Conservation (phyloP, 2,888 invertebrate genomes). For the Heliconius aoede region DNA sequence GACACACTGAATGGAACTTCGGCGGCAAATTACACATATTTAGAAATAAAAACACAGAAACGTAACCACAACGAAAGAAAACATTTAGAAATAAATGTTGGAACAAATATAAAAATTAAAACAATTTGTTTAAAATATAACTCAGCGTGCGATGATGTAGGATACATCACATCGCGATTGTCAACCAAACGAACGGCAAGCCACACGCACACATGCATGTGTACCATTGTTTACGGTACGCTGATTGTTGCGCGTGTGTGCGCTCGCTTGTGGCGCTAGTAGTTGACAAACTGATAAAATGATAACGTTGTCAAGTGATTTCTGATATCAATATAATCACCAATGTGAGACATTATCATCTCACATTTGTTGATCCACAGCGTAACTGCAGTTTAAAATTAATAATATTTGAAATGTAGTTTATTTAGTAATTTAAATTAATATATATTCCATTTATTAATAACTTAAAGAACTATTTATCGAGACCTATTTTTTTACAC, state of each 20-base stretch:
- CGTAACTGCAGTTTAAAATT: background rate
- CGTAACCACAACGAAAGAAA: slow-evolving; percentile 79
- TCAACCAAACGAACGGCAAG: slow-evolving; percentile 82
- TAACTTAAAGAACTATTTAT: background rate
- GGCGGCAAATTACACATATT: slow-evolving; percentile 96
- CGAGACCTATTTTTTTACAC: background rate
- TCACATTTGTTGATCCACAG: background rate
- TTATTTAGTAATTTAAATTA: background rate
- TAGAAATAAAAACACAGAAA: slow-evolving; percentile 83
- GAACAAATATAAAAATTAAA: slow-evolving; percentile 80
- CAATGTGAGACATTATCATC: slow-evolving; percentile 37
- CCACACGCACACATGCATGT: slow-evolving; percentile 77
- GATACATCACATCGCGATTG: slow-evolving; percentile 84
- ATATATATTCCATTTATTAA: background rate
- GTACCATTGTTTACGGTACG: slow-evolving; percentile 77
- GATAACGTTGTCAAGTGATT: slow-evolving; percentile 76
- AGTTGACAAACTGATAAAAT: slow-evolving; percentile 76
- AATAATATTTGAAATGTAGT: background rate
- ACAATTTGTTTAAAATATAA: slow-evolving; percentile 80
- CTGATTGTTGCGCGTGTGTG: slow-evolving; percentile 69
- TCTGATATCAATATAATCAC: slow-evolving; percentile 52
- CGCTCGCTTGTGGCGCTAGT: slow-evolving; percentile 65
- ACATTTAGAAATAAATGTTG: slow-evolving; percentile 82
- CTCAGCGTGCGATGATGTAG: slow-evolving; percentile 83
- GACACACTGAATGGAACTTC: slow-evolving; percentile 96